Evolutionary conservation across 2,888 invertebrate species (phyloP).

Genomic region (Sipha maydis): DNA sequence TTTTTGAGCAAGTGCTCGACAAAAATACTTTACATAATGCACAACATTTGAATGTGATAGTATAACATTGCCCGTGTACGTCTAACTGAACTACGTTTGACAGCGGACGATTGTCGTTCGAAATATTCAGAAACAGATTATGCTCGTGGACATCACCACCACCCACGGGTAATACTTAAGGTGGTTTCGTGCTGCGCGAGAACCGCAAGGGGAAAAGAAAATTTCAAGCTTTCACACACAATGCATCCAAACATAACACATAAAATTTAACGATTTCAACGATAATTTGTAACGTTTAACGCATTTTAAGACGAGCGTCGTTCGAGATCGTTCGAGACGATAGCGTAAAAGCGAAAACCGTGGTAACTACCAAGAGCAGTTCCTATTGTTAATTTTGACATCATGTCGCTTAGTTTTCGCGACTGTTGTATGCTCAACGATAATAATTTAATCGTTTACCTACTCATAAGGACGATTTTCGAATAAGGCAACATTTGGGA

Average conservation of each 20-base stretch:
- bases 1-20: too few species aligned
- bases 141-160: too few species aligned
- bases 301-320: not conserved
- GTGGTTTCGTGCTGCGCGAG: not conserved
- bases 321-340: not conserved
- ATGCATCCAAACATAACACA: not conserved
- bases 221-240: conserved; percentile 17
- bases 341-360: not conserved
- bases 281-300: conserved; percentile 30
- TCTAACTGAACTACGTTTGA: too few species aligned
- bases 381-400: not conserved
- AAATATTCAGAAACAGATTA: too few species aligned
- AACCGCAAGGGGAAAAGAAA: not conserved
- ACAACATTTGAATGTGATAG: too few species aligned
- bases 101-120: too few species aligned
- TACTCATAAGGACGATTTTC: not conserved
- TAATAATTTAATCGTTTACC: not conserved
- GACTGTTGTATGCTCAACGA: not conserved
- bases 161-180: too few species aligned
- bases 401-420: not conserved
- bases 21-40: too few species aligned
- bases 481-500: not conserved
- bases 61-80: too few species aligned
- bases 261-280: not conserved
- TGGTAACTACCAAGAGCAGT: not conserved